These are phyloP conservation scores for Tromatobia lineatoria DNA, from an alignment of 2,888 invertebrate species.

Conservation along the genomic window DNA sequence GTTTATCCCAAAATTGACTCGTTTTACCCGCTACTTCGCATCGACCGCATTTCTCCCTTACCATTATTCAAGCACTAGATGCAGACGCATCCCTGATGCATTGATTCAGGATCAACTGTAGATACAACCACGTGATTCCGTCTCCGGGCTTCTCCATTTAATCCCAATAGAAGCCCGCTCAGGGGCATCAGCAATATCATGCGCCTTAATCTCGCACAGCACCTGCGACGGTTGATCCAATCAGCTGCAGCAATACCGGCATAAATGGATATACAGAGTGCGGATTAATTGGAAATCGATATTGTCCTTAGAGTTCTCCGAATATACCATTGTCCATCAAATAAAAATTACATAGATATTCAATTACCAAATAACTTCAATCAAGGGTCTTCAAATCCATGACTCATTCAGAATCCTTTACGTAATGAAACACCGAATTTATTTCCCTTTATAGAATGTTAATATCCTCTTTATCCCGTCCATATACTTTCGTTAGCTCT, in stretches of 20 bases:
- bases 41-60: background rate
- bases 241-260: constrained; percentile 8
- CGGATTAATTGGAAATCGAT: constrained; percentile 2
- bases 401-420: constrained; percentile 1
- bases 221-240: constrained; percentile 36
- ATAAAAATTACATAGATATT: constrained; percentile 11
- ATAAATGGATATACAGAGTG: background rate
- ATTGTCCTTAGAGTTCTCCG: background rate
- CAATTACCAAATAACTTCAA: background rate
- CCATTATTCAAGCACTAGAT: background rate
- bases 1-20: background rate
- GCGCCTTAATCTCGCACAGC: constrained; percentile 38
- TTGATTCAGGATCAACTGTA: constrained; percentile 19
- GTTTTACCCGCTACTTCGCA: background rate
- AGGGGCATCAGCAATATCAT: constrained; percentile 33
- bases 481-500: constrained; percentile 34
- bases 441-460: background rate
- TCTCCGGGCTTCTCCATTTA: constrained; percentile 1
- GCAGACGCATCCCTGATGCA: background rate
- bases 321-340: background rate
- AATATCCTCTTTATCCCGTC: constrained; percentile 5
- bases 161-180: constrained; percentile 19
- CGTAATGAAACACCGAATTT: background rate
- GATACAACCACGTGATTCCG: constrained; percentile 2
- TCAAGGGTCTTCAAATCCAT: background rate